These are phyloP conservation scores for Prunella strophiata DNA, from an alignment of 2,797 vertebrate genomes.

Conservation along the genomic window DNA sequence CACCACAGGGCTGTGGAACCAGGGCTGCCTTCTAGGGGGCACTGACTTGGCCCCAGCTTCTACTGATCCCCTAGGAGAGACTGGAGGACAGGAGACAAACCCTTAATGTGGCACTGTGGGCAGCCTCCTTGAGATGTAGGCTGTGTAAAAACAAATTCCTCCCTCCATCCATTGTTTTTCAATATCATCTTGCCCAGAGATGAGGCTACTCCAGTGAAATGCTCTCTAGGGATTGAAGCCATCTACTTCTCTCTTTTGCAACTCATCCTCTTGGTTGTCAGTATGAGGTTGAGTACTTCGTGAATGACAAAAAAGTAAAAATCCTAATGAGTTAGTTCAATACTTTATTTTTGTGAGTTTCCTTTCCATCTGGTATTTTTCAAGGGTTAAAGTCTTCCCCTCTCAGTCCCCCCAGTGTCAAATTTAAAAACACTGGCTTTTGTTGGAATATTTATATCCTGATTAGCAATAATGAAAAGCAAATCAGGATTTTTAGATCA, in stretches of 20 bases:
- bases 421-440: neutral
- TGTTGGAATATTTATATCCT: neutral
- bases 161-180: neutral
- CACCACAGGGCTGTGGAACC: neutral
- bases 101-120: accelerated
- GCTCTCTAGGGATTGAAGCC: neutral
- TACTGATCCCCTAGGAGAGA: neutral
- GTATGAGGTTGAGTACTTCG: accelerated
- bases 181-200: neutral
- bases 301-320: neutral
- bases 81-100: neutral
- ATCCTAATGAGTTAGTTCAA: neutral
- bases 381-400: neutral
- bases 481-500: neutral
- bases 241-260: neutral
- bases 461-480: neutral
- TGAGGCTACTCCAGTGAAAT: neutral
- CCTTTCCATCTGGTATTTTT: neutral
- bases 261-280: neutral
- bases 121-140: neutral
- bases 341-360: neutral
- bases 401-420: neutral
- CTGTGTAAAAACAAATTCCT: neutral
- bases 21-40: neutral
- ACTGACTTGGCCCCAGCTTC: neutral